phyloP scores from a whole-genome alignment of 2,888 invertebrate genomes.

The Danaus chrysippus region DNA sequence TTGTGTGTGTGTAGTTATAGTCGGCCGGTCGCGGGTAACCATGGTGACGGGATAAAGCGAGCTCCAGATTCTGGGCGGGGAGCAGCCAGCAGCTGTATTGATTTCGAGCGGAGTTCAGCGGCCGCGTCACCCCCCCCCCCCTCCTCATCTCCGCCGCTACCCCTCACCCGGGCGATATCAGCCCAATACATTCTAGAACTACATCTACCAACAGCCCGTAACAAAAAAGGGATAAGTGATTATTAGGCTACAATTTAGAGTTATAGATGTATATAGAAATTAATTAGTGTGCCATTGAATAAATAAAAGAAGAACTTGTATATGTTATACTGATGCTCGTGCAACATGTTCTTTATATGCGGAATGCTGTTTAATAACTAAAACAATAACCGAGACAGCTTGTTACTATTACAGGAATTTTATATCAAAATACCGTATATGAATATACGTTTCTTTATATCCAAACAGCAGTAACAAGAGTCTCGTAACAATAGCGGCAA shows the following conservation, averaged over 20 bases:
- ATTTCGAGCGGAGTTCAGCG: conserved; percentile 75
- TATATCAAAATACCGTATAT: too few relatives aligned
- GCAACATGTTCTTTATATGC: too few relatives aligned
- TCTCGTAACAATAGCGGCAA: background rate
- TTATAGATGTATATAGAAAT: background rate
- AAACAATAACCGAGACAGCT: too few relatives aligned
- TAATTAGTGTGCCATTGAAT: too few relatives aligned
- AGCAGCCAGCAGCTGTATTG: conserved; percentile 80
- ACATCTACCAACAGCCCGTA: conserved; percentile 21
- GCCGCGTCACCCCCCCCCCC: conserved; percentile 51
- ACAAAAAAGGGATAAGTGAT: conserved; percentile 28
- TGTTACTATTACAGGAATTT: too few relatives aligned
- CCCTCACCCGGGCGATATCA: conserved; percentile 31
- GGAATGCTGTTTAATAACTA: too few relatives aligned
- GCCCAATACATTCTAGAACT: conserved; percentile 21
- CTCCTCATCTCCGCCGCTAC: conserved; percentile 36
- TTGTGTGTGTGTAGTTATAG: conserved; percentile 44
- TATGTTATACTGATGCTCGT: too few relatives aligned
- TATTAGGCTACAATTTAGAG: conserved; percentile 12
- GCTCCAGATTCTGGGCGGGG: conserved; percentile 56
- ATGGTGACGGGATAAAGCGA: conserved; percentile 56
- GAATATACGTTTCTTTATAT: too few relatives aligned
- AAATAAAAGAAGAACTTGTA: too few relatives aligned
- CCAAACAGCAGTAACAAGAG: background rate
- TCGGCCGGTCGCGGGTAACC: conserved; percentile 63